Evolutionary conservation across 1,140 invertebrate genomes (phyloP).

Genomic region (Thaumetopoea pityocampa): DNA sequence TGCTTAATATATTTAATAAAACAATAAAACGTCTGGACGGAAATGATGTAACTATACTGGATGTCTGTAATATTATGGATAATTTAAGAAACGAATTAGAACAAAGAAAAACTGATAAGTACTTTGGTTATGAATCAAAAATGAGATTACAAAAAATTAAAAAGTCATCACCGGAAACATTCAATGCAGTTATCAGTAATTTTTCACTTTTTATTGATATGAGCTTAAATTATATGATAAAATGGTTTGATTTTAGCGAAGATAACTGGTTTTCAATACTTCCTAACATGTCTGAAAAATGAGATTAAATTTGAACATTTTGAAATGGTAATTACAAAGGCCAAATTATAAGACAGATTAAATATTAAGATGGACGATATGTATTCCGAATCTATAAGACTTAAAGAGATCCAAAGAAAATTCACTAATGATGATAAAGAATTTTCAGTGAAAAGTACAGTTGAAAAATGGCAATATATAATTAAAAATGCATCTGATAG

Average conservation of each 20-base stretch:
- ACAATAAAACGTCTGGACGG: neutral
- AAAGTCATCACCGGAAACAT: neutral
- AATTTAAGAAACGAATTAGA: conserved; percentile 1
- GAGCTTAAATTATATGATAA: conserved; percentile 1
- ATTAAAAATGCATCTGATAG: neutral
- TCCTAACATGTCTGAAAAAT: conserved; percentile 2
- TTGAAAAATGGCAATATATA: neutral
- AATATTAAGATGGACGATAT: too few species aligned
- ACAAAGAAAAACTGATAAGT: conserved; percentile 6
- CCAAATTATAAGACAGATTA: too few species aligned
- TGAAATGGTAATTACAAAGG: too few species aligned
- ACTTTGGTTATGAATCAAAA: conserved; percentile 9
- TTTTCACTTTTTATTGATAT: conserved; percentile 3
- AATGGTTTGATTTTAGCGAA: neutral
- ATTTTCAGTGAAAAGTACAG: too few species aligned
- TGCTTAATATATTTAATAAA: conserved; percentile 1
- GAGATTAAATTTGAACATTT: too few species aligned
- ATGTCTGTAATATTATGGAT: conserved; percentile 3
- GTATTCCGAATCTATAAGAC: conserved; percentile 4
- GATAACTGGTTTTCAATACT: conserved; percentile 3
- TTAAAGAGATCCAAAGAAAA: conserved; percentile 4
- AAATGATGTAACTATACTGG: conserved; percentile 1
- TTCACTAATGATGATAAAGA: conserved; percentile 1
- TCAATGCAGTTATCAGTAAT: neutral
- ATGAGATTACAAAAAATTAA: conserved; percentile 4